phyloP scores from a whole-genome alignment of 2,888 invertebrate genomes.

The Tethea ocularis region DNA sequence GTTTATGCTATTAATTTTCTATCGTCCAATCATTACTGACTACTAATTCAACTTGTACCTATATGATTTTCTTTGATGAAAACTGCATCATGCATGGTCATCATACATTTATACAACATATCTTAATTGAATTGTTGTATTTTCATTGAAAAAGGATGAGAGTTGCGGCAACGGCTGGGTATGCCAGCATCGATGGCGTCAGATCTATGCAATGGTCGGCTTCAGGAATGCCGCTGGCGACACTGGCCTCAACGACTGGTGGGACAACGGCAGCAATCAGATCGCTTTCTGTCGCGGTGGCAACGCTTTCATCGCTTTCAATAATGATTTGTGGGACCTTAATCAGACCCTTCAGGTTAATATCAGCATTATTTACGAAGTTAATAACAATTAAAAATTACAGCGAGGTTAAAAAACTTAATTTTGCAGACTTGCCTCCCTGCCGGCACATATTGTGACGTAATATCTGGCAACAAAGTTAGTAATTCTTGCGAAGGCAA shows the following conservation, averaged over 20 bases:
- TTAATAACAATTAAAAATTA: no score
- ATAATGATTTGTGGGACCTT: constrained; percentile 79
- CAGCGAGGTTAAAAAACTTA: not conserved
- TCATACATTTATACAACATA: no score
- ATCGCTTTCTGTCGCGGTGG: constrained; percentile 87
- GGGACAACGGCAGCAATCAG: constrained; percentile 89
- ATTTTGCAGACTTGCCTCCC: constrained; percentile 84
- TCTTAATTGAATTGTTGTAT: not conserved
- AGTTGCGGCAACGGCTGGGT: constrained; percentile 88
- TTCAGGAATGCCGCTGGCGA: constrained; percentile 87
- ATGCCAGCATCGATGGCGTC: constrained; percentile 91
- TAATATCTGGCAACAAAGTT: constrained; percentile 86
- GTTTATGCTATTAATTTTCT: no score
- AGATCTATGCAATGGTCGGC: constrained; percentile 88
- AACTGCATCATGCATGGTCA: no score
- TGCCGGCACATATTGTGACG: constrained; percentile 90
- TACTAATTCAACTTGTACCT: no score
- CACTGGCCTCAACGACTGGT: constrained; percentile 85
- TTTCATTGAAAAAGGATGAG: constrained; percentile 48
- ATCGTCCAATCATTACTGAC: no score
- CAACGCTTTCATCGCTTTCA: constrained; percentile 85
- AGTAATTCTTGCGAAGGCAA: constrained; percentile 86
- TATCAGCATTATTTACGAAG: no score
- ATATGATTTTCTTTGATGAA: no score
- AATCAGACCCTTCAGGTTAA: constrained; percentile 77